phyloP scores from a whole-genome alignment of 2,888 invertebrate genomes.

The Prosapia bicincta region DNA sequence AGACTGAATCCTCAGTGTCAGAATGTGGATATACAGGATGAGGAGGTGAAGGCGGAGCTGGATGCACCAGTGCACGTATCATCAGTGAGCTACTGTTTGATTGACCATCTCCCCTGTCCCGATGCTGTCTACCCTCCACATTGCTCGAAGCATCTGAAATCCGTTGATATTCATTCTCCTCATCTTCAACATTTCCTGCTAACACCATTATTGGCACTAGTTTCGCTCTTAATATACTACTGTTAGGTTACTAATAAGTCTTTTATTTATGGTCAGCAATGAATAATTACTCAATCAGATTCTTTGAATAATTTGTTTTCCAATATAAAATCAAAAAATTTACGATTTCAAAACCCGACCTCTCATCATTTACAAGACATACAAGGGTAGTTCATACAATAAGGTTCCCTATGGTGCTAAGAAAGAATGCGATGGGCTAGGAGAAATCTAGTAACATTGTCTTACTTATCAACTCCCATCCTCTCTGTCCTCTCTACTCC shows the following conservation, averaged over 20 bases:
- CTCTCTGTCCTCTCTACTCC: too few relatives aligned
- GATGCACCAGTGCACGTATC: conserved; percentile 52
- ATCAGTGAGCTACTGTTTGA: conserved; percentile 42
- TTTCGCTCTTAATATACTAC: neutral
- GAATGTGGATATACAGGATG: conserved; percentile 40
- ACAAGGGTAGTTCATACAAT: too few relatives aligned
- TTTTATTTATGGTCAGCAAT: neutral
- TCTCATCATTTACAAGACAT: too few relatives aligned
- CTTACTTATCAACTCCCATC: too few relatives aligned
- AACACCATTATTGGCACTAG: neutral
- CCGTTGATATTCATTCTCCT: conserved; percentile 54
- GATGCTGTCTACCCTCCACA: conserved; percentile 6
- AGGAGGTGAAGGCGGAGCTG: conserved; percentile 29
- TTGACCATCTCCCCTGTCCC: conserved; percentile 41
- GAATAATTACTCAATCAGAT: too few relatives aligned
- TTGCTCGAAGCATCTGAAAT: conserved; percentile 52
- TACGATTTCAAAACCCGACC: too few relatives aligned
- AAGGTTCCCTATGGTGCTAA: too few relatives aligned
- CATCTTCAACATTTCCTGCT: conserved; percentile 34
- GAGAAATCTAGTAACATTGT: too few relatives aligned
- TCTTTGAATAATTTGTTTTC: too few relatives aligned
- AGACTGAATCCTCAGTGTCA: conserved; percentile 41
- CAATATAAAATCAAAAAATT: too few relatives aligned
- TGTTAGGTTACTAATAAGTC: neutral
- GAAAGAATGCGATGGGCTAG: too few relatives aligned